Percentiles rank a stretch among this genome's conserved stretches.
Conservation (phyloP, 2,888 invertebrate genomes). For the Cyclophora punctaria region DNA sequence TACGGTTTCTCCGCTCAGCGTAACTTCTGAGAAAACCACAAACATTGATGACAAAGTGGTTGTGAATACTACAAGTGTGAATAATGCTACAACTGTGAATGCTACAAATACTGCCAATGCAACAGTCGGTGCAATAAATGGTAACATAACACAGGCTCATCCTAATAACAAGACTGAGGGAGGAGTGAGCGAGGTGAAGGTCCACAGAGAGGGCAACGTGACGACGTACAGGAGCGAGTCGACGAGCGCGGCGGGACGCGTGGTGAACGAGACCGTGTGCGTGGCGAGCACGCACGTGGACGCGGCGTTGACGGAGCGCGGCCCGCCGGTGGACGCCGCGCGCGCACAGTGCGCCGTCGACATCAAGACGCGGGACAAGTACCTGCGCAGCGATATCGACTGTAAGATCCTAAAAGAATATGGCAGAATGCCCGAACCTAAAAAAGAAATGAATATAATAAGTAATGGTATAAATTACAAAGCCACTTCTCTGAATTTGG, state of each 20-base stretch:
- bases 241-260: no score
- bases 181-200: no score
- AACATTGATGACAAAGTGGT: not conserved
- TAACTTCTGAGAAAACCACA: no score
- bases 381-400: slow-evolving; percentile 40
- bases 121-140: not conserved
- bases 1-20: no score
- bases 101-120: not conserved
- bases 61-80: not conserved
- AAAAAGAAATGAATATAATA: slow-evolving; percentile 9
- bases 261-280: slow-evolving; percentile 33
- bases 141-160: no score
- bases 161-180: no score
- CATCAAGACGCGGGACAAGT: slow-evolving; percentile 38
- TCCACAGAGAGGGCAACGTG: no score
- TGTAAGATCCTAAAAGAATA: slow-evolving; percentile 47
- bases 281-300: slow-evolving; percentile 30
- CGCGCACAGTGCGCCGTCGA: slow-evolving; percentile 51
- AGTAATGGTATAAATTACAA: not conserved
- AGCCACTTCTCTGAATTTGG: slow-evolving; percentile 9
- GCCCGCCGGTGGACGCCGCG: slow-evolving; percentile 34
- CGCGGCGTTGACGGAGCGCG: slow-evolving; percentile 49
- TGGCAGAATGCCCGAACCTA: slow-evolving; percentile 49
- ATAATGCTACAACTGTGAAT: not conserved
- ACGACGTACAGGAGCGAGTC: no score